Conservation (phyloP, 2,113 vertebrate genomes). For the Anhinga rufa region DNA sequence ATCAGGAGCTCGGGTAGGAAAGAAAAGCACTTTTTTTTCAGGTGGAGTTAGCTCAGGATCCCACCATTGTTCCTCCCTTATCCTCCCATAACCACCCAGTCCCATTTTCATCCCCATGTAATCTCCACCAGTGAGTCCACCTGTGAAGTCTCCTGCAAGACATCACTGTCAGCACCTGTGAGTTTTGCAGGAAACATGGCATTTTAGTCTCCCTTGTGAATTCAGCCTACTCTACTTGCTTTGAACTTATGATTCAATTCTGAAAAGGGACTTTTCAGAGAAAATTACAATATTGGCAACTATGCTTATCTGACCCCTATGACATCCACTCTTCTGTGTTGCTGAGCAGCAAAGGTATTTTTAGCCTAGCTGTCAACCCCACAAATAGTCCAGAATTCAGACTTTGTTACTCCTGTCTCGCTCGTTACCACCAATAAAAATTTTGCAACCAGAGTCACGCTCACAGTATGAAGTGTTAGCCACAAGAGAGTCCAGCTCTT, state of each 20-base stretch:
- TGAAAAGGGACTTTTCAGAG: background rate
- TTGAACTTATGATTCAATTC: background rate
- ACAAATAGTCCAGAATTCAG: background rate
- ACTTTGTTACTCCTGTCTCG: background rate
- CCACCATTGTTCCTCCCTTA: background rate
- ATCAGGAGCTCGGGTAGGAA: background rate
- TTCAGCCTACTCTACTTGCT: background rate
- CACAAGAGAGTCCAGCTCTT: background rate
- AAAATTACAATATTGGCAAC: background rate
- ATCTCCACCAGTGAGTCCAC: background rate
- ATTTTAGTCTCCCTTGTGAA: background rate
- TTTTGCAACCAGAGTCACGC: background rate
- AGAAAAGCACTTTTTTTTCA: fast-evolving
- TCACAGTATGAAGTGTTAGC: background rate
- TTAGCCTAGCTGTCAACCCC: background rate
- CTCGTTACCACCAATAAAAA: background rate
- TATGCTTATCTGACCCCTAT: background rate
- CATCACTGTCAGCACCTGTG: background rate
- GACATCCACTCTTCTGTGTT: background rate
- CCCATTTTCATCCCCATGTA: background rate
- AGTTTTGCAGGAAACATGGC: background rate
- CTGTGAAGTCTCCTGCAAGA: background rate
- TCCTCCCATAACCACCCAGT: background rate
- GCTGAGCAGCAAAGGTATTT: background rate
- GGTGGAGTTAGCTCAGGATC: background rate